Percentiles rank a stretch among this genome's conserved stretches.
phyloP scores from a whole-genome alignment of 2,113 vertebrate genomes.

The Lycaon pictus region DNA sequence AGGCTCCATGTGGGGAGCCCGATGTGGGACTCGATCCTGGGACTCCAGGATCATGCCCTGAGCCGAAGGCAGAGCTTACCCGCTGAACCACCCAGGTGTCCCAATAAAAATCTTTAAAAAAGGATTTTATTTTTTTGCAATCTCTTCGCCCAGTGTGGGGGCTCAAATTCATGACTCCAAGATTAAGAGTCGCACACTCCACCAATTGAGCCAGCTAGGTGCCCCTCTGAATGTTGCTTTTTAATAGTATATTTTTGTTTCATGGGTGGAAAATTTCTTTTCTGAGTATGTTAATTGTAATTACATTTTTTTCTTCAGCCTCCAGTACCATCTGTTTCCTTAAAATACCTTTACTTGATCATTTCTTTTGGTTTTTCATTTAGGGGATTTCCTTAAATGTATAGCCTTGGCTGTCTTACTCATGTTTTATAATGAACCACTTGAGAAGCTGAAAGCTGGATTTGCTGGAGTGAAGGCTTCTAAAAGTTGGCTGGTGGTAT shows the following conservation, averaged over 20 bases:
- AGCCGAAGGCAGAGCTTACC: too few relatives aligned
- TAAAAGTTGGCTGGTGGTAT: constrained; percentile 3
- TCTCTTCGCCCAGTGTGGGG: neutral
- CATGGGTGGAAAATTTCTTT: neutral
- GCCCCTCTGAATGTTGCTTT: neutral
- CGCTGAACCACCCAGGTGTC: too few relatives aligned
- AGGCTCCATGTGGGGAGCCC: too few relatives aligned
- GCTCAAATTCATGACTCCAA: neutral
- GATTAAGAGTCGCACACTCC: neutral
- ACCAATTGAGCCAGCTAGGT: neutral
- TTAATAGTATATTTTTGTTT: constrained; percentile 44
- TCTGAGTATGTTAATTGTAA: constrained; percentile 4
- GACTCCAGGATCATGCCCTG: too few relatives aligned
- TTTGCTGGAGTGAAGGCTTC: neutral
- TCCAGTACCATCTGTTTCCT: constrained; percentile 21
- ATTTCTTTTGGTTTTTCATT: constrained; percentile 45
- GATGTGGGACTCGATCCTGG: too few relatives aligned
- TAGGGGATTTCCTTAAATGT: constrained; percentile 39
- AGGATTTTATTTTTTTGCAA: neutral
- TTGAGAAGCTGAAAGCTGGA: constrained; percentile 5
- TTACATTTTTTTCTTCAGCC: neutral
- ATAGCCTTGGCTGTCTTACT: neutral
- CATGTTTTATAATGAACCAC: neutral
- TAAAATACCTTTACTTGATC: constrained; percentile 27
- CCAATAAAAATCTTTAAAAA: neutral